Base-by-base conservation (phyloP, 2,888 invertebrate species). In the Amiota minor region DNA sequence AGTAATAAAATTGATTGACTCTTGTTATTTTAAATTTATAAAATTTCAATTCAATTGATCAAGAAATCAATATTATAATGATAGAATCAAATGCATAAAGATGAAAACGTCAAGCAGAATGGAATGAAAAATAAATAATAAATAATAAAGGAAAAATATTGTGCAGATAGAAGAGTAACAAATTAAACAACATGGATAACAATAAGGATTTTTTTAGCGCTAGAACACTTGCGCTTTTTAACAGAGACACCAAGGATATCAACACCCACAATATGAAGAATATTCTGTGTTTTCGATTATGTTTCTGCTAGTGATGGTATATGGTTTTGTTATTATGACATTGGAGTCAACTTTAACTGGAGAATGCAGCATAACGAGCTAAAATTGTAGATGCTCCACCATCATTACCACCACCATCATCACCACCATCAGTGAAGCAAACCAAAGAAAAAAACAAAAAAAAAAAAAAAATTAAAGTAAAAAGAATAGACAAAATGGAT, bases 361-460 rank as follows among this genome's bases (percentile, higher is more conserved):
- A 49, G 50, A 68, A 68, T 68, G 67, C 50, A 50, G 47, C 67
- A 47, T 68, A 68, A 68, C 67, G 53, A 50, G 53, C 50, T 23
- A 35, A 16, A 68, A 53, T 53, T 68, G 67, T n/a, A 50, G 18
- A 59, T 20, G 20, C 59, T 6, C 35, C 35, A 35, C 6, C 6
- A 6, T 3, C 23, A 23, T 3, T 3, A 23, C 23, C 23, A 3
- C 23, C 23, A 23, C 23, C 23, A 23, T 3, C 23, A 23, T 1
- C 3, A 23, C 3, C 23, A 23, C 6, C 35, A 35, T 35, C 35
- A 6, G 35, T 6, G 35, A 20, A 18, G 23, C 1, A 4, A 59
- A 11, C 59, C 16, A 10, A 65, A 18, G 47, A 12, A n/a, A 23
- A 35, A 62, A 35, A 46, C n/a, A 62, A 35, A 62, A 9, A n/a